These are phyloP conservation scores for Dinoponera quadriceps DNA, from an alignment of 1,140 invertebrate genomes.

Conservation along the genomic window DNA sequence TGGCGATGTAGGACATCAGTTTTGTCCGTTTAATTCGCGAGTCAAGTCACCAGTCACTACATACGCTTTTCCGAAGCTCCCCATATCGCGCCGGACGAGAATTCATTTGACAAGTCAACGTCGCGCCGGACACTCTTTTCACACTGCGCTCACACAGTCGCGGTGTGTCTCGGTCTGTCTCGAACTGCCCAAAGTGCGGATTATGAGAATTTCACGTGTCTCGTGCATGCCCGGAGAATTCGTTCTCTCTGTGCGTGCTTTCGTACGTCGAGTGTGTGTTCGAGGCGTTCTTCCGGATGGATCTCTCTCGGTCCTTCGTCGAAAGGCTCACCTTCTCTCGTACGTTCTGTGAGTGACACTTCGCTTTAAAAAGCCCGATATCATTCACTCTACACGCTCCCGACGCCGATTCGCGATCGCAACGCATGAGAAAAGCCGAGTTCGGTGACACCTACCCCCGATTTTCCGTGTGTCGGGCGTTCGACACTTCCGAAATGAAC, in stretches of 20 bases:
- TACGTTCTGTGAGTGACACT: neutral
- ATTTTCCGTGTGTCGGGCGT: neutral
- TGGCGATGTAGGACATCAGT: slow-evolving; percentile 58
- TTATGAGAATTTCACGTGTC: slow-evolving; percentile 1
- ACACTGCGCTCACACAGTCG: no score
- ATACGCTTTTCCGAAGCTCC: slow-evolving; percentile 19
- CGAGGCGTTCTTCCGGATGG: neutral
- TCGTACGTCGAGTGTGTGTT: neutral
- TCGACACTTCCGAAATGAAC: slow-evolving; percentile 15
- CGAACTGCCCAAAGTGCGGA: slow-evolving; percentile 17
- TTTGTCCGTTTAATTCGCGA: slow-evolving; percentile 52
- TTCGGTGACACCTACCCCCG: neutral
- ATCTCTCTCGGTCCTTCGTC: neutral
- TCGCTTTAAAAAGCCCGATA: neutral
- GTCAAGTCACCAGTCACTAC: slow-evolving; percentile 24
- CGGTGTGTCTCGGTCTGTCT: neutral
- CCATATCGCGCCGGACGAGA: neutral
- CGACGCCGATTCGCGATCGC: neutral
- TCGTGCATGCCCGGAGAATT: neutral
- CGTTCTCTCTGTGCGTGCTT: neutral
- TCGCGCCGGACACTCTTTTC: no score
- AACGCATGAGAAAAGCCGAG: slow-evolving; percentile 1
- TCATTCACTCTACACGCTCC: neutral
- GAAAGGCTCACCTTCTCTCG: slow-evolving; percentile 3
- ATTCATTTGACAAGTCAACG: no score